Evolutionary conservation across 2,113 vertebrate species (phyloP).

Genomic region (Gymnarchus niloticus): DNA sequence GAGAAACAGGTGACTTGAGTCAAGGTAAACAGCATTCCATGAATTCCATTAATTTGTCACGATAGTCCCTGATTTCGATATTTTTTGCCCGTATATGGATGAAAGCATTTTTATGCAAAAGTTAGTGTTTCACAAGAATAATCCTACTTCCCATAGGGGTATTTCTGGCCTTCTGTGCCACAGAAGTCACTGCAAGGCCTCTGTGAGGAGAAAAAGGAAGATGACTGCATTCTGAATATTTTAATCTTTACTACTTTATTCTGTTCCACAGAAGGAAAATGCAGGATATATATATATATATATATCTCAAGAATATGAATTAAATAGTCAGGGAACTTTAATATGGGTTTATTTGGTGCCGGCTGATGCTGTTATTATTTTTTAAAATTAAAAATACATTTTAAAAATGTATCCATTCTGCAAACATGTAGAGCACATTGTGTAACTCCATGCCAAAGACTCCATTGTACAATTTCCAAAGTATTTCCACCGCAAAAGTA

Average conservation of each 20-base stretch:
- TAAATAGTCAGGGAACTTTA: background rate
- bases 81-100: background rate
- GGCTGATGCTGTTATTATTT: background rate
- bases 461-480: background rate
- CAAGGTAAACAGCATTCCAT: background rate
- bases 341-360: background rate
- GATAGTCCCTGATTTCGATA: background rate
- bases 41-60: background rate
- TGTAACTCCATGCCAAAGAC: background rate
- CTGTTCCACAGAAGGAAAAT: background rate
- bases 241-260: background rate
- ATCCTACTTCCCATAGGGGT: background rate
- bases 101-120: conserved; percentile 11
- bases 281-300: background rate
- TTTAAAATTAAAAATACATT: background rate
- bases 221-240: background rate
- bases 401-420: background rate
- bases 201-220: background rate
- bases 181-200: background rate
- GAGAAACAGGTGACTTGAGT: background rate
- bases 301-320: background rate
- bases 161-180: background rate
- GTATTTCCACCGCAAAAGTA: background rate
- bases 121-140: background rate
- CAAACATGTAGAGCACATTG: background rate